Base-by-base conservation (phyloP, 1,140 invertebrate genomes). In the Sweltsa coloradensis region DNA sequence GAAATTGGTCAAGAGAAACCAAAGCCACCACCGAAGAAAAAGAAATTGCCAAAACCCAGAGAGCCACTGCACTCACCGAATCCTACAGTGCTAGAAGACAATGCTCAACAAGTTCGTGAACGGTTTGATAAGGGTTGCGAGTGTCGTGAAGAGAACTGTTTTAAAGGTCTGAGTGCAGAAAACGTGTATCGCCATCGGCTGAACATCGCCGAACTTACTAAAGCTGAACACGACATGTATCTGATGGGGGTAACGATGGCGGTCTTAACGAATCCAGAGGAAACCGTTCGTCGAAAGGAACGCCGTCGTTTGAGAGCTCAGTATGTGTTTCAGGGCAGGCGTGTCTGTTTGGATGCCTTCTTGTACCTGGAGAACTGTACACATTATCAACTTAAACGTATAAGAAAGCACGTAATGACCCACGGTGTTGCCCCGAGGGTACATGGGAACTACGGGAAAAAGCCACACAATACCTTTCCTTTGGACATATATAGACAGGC, bases 221-320 rank as follows among this genome's bases (percentile, higher is more conserved):
- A 83, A 57, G 78, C 76, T 51, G 81, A 84, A 60, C 76, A 76
- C 60, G 78, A 79, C 55, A 80, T 81, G 76, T 85, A 85, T 57
- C 63, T 84, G 48, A 84, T 84, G 83, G 83, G 82, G 31, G 76
- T 87, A 14, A 85, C 81, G 5, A 85, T 83, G 81, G 81, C 82
- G 0, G 83, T 80, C 53, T 65, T 85, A 36, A 76, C 79, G 1
- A 82, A 86, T 64, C 81, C 82, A 3, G 75, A 78, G 34, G 74
- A 79, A 56, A 85, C 82, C 3, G 75, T 78, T 1, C 68, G 80
- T 11, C 78, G 81, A 48, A 83, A 81, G 54, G 80, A 84, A 51
- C 65, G 82, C 41, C 73, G 79, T 62, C 69, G 83, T 60, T 62
- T 84, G 31, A 65, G 81, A 47, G 77, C 82, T 0, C 79, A 80